Evolutionary conservation across 2,797 vertebrate species (phyloP), one percentile per base, ranked within the genome.

Genomic region (Catharus ustulatus): DNA sequence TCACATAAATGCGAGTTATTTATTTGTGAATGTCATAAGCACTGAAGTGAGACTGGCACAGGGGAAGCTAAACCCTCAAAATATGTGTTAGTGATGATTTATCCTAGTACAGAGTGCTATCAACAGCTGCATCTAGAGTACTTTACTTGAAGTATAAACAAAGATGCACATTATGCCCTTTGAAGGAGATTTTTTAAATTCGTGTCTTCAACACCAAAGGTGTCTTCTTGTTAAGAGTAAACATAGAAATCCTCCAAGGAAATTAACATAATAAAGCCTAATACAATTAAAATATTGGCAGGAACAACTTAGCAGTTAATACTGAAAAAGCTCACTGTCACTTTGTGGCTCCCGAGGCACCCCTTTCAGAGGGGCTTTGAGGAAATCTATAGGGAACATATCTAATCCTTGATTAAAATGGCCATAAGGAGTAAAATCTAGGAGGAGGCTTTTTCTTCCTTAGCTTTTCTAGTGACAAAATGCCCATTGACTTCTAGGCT

Each of bases 31-130:
- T 51, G 21, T 43, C 27, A 26, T 85, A 89, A 87, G 69, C 51
- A 27, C 40, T 48, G 54, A 69, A 85, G 46, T 87, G 58, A 94
- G 77, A 58, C 52, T 55, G 89, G 66, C 32, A 13, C 4, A 71
- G 46, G 46, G 36, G 68, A 89, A 85, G 21, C 21, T 64, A 77
- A 93, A 84, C 10, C 63, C 81, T 95, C 58, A 88, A 91, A 81
- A 45, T 85, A 46, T 2, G 1, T 74, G 36, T 94, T 87, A 77
- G 38, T 87, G 46, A 48, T 85, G 49, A 89, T 93, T 95, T 95
- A 67, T 82, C 14, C 58, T 34, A 15, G 46, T 55, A 72, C 27
- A 51, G 84, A 73, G 34, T 61, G 49, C 71, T 73, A 49, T 57
- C 78, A 80, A 46, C 51, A 89, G 68, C 74, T 83, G 51, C 73